phyloP scores from a whole-genome alignment of 2,797 vertebrate genomes.

The Huso huso region DNA sequence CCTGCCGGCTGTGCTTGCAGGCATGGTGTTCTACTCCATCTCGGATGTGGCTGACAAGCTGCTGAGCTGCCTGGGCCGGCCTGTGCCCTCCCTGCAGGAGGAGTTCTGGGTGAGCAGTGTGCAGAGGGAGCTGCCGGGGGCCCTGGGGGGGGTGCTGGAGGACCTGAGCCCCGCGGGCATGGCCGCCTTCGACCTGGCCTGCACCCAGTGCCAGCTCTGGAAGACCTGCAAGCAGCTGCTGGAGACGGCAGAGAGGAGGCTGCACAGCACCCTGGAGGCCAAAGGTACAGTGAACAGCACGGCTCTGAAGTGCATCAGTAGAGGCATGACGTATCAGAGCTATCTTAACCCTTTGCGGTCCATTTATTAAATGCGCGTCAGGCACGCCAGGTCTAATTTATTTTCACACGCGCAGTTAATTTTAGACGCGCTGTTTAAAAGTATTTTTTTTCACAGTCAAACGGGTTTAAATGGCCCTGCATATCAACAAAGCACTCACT shows the following conservation, averaged over 20 bases:
- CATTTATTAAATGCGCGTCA: too few relatives aligned
- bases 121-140: slow-evolving; percentile 51
- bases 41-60: slow-evolving; percentile 89
- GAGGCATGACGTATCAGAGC: too few relatives aligned
- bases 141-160: slow-evolving; percentile 62
- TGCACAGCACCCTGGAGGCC: slow-evolving; percentile 64
- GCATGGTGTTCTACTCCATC: slow-evolving; percentile 94
- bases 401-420: too few relatives aligned
- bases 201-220: slow-evolving; percentile 88
- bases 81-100: slow-evolving; percentile 73
- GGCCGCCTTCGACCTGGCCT: slow-evolving; percentile 89
- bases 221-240: slow-evolving; percentile 90
- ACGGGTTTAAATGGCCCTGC: too few relatives aligned
- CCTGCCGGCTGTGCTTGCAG: slow-evolving; percentile 42
- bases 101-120: slow-evolving; percentile 72
- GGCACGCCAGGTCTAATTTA: too few relatives aligned
- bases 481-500: too few relatives aligned
- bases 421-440: too few relatives aligned
- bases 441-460: too few relatives aligned
- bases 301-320: too few relatives aligned
- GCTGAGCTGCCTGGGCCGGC: slow-evolving; percentile 67
- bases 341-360: too few relatives aligned
- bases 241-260: slow-evolving; percentile 81
- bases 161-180: slow-evolving; percentile 83
- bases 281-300: slow-evolving; percentile 51